Base-by-base conservation (phyloP, 2,113 vertebrate species). In the Melospiza georgiana region DNA sequence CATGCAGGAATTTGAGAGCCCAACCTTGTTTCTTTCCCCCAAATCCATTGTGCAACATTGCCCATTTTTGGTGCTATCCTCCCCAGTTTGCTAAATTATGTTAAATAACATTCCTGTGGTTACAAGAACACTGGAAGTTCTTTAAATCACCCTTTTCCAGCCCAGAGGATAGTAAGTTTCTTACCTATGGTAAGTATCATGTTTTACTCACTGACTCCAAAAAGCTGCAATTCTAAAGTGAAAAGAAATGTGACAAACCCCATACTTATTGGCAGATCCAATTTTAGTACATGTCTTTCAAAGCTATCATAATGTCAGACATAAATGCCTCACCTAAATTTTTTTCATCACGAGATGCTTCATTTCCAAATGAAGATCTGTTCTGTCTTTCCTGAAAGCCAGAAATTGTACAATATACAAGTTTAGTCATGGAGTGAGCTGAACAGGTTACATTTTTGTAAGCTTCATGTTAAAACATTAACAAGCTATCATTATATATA, bases 241-340 rank as follows among this genome's bases (percentile, higher is more conserved):
- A 35, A 71, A 90, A 90, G 46, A 94, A 84, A 73, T 0, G 1
- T 84, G 55, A 84, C 54, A 67, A 91, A 59, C 23, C 4, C 15
- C 0, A 0, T 78, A 62, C 23, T 8, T 3, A 3, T 10, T 44
- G 52, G 5, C 8, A 81, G 52, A 63, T 65, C 12, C 23, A 48
- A 4, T 85, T 87, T 75, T 80, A 74, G 61, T 39, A 61, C 7
- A 22, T 30, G 46, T 81, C 33, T 77, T 19, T 84, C 63, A 80
- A 85, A 94, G 43, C 18, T 80, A 63, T 12, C 11, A 59, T 18
- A 33, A 58, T 31, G 9, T 69, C 65, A 90, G 18, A 83, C 3
- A 2, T 77, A 55, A 90, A 80, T 63, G 30, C 19, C 37, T 84
- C 58, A 67, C 27, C 66, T 17, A 68, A 55, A 24, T 3, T 37